Percentiles rank a stretch among this genome's conserved stretches.
These are phyloP conservation scores for Sebastes taczanowskii DNA, from an alignment of 2,797 vertebrate genomes.

Conservation along the genomic window DNA sequence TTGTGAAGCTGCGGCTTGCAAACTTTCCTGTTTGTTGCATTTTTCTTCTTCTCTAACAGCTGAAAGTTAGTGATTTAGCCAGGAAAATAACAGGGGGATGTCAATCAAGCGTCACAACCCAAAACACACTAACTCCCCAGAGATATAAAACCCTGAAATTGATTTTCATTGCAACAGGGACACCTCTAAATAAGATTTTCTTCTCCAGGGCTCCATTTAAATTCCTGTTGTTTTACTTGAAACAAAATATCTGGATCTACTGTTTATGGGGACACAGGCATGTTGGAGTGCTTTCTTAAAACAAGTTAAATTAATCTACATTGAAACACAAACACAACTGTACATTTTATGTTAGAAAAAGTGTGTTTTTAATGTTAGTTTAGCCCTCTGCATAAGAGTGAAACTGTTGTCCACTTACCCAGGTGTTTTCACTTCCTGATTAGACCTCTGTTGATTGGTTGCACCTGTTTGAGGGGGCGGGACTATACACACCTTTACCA, in stretches of 20 bases:
- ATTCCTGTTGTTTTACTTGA: not conserved
- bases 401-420: not conserved
- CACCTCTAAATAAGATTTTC: not conserved
- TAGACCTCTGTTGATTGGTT: not conserved
- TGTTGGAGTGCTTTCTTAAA: not conserved
- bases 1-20: not conserved
- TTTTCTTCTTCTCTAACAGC: not conserved
- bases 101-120: not conserved
- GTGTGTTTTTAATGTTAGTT: not conserved
- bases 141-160: not conserved
- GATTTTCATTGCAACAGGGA: not conserved
- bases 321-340: not conserved
- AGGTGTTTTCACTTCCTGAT: not conserved
- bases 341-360: not conserved
- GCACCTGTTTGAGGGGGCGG: not conserved
- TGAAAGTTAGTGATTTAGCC: not conserved
- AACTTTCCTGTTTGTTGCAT: not conserved
- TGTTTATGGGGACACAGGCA: not conserved
- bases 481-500: not conserved
- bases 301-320: not conserved
- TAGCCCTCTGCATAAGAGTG: not conserved
- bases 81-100: not conserved
- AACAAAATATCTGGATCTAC: not conserved
- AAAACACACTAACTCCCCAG: not conserved
- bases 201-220: not conserved